Percentiles rank a stretch among this genome's conserved stretches.
These are phyloP conservation scores for Selene dorsalis DNA, from an alignment of 2,797 vertebrate species.

Conservation along the genomic window DNA sequence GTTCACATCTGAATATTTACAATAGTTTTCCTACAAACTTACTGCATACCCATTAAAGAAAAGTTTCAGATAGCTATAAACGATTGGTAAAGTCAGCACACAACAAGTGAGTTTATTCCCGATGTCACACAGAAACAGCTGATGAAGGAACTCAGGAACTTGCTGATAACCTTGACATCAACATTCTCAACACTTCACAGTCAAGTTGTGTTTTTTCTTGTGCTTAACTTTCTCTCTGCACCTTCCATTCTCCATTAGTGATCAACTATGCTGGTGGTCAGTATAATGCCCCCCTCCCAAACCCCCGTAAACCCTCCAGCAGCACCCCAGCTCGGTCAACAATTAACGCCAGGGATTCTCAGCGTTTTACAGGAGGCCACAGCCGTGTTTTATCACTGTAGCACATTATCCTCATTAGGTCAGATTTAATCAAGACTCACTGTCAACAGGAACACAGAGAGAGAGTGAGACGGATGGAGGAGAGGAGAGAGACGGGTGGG, in stretches of 20 bases:
- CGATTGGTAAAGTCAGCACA: not conserved
- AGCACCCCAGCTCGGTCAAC: constrained; percentile 65
- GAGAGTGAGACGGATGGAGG: constrained; percentile 21
- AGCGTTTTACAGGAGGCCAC: constrained; percentile 77
- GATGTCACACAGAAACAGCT: not conserved
- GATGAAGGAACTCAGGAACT: not conserved
- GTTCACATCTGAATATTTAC: no score
- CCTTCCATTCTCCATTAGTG: constrained; percentile 56
- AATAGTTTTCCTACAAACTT: no score
- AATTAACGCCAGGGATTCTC: constrained; percentile 76
- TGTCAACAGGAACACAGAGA: constrained; percentile 46
- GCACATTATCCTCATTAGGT: constrained; percentile 77
- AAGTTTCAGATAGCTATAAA: not conserved
- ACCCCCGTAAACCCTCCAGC: constrained; percentile 73
- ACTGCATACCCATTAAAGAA: not conserved
- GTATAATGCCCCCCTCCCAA: constrained; percentile 69
- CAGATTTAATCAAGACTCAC: constrained; percentile 64
- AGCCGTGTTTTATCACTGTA: constrained; percentile 70
- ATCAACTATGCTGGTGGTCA: constrained; percentile 69
- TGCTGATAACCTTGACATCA: not conserved
- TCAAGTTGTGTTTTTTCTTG: constrained; percentile 21
- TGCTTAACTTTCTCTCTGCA: constrained; percentile 31
- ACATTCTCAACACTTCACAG: not conserved
- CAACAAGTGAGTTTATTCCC: not conserved
- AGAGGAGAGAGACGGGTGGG: not conserved